Percentiles rank a stretch among this genome's conserved stretches.
These are phyloP conservation scores for Monomorium pharaonis DNA, from an alignment of 1,140 invertebrate species.

Conservation along the genomic window DNA sequence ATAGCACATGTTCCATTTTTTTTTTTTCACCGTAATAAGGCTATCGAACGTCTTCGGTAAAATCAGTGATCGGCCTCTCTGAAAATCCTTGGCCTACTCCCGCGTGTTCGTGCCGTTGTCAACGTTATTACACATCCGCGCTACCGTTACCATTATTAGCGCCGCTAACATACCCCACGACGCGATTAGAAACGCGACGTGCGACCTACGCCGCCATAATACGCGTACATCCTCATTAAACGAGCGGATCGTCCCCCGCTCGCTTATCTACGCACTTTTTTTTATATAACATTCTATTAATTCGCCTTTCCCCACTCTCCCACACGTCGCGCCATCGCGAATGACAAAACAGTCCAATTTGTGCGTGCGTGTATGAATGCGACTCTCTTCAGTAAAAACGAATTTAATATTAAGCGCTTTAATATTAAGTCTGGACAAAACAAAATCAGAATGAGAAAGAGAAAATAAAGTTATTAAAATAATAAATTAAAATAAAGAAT, in stretches of 20 bases:
- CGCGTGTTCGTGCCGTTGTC: constrained; percentile 38
- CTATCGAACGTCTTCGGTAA: constrained; percentile 62
- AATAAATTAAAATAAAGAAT: neutral
- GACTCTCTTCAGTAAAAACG: neutral
- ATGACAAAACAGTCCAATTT: neutral
- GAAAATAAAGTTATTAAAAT: neutral
- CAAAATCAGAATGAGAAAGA: neutral
- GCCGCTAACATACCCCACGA: constrained; percentile 59
- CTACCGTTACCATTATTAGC: constrained; percentile 68
- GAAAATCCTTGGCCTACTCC: constrained; percentile 70
- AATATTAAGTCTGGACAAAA: neutral
- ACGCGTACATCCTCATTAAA: constrained; percentile 81
- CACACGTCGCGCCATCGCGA: constrained; percentile 4
- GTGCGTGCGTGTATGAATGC: neutral
- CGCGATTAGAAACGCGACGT: constrained; percentile 70
- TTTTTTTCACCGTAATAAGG: constrained; percentile 25
- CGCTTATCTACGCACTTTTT: constrained; percentile 71
- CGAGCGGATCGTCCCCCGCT: constrained; percentile 66
- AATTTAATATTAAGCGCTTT: neutral
- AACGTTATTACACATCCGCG: constrained; percentile 58
- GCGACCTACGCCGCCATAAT: constrained; percentile 73
- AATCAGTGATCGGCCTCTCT: constrained; percentile 18
- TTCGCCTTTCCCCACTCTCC: constrained; percentile 75
- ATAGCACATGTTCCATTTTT: neutral
- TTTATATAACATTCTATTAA: constrained; percentile 79